Conservation (phyloP, 2,113 vertebrate species). For the Regulus satrapa region DNA sequence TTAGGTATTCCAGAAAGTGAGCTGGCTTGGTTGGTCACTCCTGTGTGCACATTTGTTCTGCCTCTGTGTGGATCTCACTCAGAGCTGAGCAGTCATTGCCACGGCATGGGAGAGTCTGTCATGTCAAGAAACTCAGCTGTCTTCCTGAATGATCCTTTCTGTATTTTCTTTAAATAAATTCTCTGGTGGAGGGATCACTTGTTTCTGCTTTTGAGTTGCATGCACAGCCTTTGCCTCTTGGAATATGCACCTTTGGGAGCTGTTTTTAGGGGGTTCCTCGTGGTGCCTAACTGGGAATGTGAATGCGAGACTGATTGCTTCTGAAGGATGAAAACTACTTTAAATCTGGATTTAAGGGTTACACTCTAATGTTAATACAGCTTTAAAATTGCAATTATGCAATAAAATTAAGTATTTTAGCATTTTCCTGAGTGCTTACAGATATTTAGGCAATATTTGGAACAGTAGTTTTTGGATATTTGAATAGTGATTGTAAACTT, state of each 20-base stretch:
- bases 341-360: background rate
- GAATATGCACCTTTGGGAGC: background rate
- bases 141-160: background rate
- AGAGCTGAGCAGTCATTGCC: background rate
- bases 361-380: background rate
- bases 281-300: background rate
- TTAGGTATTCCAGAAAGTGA: background rate
- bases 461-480: background rate
- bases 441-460: background rate
- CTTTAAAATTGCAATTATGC: background rate
- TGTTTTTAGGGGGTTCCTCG: background rate
- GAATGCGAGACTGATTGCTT: background rate
- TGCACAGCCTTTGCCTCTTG: background rate
- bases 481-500: background rate
- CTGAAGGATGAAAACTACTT: background rate
- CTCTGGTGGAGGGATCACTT: background rate
- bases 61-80: background rate
- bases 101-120: background rate
- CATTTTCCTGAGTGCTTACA: background rate
- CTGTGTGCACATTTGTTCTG: background rate
- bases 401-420: background rate
- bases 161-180: background rate
- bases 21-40: background rate
- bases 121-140: accelerated
- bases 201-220: background rate